Evolutionary conservation across 2,888 invertebrate species (phyloP), one percentile per base, ranked within the genome.

Genomic region (Calameuta idolon): DNA sequence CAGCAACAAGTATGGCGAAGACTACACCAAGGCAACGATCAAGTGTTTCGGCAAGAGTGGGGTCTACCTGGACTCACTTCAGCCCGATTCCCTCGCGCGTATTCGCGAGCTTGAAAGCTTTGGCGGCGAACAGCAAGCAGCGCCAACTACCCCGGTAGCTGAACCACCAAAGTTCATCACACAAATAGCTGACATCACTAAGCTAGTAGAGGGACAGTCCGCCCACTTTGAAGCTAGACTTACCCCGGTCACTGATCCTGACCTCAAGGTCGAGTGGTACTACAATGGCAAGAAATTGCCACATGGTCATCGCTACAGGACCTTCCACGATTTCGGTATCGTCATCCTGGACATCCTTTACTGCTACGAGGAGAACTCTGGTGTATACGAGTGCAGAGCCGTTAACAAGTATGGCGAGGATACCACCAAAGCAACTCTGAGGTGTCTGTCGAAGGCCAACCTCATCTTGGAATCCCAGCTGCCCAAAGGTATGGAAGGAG

Each of bases 281-380:
- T 97, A 97, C 90, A 97, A 98, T 89, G 98, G 97, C 80, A 96
- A 97, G 91, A 98, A 97, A 90, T 92, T 98, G 85, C 97, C 97
- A 1, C 96, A 97, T 92, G 99, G 99, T 76, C 98, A 99, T 92
- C 95, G 99, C 84, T 99, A 98, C 92, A 95, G 98, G 86, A 98
- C 98, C 77, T 98, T 98, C 96, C 98, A 98, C 90, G 98, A 99
- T 90, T 99, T 99, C 91, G 98, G 98, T 81, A 97, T 98, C 88
- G 98, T 98, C 75, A 98, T 98, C 86, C 93, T 99, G 89, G 98
- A 98, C 89, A 98, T 99, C 86, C 92, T 98, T 69, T 98, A 98
- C 89, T 98, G 98, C 89, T 98, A 98, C 90, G 98, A 98, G 92
- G 98, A 98, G 92, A 98, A 98, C 91, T 97, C 97, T 73, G 98